phyloP scores from a whole-genome alignment of 2,888 invertebrate genomes.

The Eilema caniola region DNA sequence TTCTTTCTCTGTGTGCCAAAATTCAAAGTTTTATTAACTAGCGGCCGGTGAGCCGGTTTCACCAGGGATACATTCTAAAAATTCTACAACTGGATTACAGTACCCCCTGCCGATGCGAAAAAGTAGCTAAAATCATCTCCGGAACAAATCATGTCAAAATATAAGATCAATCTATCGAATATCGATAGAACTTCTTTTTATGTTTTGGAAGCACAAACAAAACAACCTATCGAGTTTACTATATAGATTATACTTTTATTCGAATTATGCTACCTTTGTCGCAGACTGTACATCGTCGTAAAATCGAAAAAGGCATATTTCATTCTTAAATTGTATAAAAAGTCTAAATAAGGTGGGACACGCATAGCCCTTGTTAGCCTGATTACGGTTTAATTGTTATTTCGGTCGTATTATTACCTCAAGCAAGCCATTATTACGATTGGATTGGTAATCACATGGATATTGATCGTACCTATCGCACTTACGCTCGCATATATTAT shows the following conservation, averaged over 20 bases:
- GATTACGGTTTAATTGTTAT: neutral
- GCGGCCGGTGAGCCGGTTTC: neutral
- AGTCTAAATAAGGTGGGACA: neutral
- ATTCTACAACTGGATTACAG: too few relatives aligned
- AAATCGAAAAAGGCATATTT: too few relatives aligned
- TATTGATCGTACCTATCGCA: neutral
- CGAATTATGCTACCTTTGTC: neutral
- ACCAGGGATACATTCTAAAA: too few relatives aligned
- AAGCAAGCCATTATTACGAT: neutral
- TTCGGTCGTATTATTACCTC: slow-evolving; percentile 1
- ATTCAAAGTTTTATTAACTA: neutral
- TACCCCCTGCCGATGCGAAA: too few relatives aligned
- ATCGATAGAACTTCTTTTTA: too few relatives aligned
- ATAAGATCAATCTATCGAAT: too few relatives aligned
- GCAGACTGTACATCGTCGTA: neutral
- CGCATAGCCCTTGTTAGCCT: slow-evolving; percentile 4
- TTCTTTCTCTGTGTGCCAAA: neutral
- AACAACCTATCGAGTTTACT: too few relatives aligned
- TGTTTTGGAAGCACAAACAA: too few relatives aligned
- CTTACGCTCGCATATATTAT: neutral
- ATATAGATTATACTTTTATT: too few relatives aligned
- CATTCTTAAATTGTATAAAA: neutral
- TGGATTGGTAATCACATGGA: neutral
- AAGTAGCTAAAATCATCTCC: too few relatives aligned
- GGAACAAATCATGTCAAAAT: too few relatives aligned